Percentiles rank a stretch among this genome's conserved stretches.
Conservation (phyloP, 2,888 invertebrate genomes). For the Apamea anceps region DNA sequence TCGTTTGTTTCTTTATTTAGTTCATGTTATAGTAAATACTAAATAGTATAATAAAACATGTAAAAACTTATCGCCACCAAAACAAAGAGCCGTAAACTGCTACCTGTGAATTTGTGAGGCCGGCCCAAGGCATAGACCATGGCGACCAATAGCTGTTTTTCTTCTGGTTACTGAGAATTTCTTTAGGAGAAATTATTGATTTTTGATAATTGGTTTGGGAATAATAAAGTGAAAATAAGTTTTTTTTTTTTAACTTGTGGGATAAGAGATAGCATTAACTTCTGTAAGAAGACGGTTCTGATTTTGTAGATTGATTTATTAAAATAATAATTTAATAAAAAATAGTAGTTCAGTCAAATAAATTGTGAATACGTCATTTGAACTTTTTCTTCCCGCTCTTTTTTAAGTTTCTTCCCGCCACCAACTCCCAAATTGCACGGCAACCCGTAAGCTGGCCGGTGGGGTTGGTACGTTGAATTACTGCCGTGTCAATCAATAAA, state of each 20-base stretch:
- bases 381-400: not conserved
- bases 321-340: not conserved
- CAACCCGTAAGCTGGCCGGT: constrained; percentile 68
- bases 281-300: not conserved
- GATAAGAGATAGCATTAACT: not conserved
- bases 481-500: constrained; percentile 90
- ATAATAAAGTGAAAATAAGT: not conserved
- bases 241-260: too few species aligned
- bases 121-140: constrained; percentile 64
- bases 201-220: not conserved
- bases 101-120: constrained; percentile 82
- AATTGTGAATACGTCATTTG: not conserved
- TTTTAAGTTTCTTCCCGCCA: constrained; percentile 62
- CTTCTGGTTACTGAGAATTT: not conserved
- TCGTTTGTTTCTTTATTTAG: constrained; percentile 70
- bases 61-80: constrained; percentile 85
- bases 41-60: constrained; percentile 79
- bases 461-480: constrained; percentile 86
- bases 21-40: constrained; percentile 72
- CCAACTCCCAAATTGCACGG: constrained; percentile 55
- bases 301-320: not conserved
- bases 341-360: not conserved
- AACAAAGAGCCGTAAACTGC: constrained; percentile 85
- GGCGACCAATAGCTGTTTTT: constrained; percentile 58
- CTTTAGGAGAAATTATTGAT: not conserved